Evolutionary conservation across 35 echinoderm and acorn worm genomes (phyloP), one percentile per base, ranked within the genome.

Genomic region (Lytechinus variegatus): DNA sequence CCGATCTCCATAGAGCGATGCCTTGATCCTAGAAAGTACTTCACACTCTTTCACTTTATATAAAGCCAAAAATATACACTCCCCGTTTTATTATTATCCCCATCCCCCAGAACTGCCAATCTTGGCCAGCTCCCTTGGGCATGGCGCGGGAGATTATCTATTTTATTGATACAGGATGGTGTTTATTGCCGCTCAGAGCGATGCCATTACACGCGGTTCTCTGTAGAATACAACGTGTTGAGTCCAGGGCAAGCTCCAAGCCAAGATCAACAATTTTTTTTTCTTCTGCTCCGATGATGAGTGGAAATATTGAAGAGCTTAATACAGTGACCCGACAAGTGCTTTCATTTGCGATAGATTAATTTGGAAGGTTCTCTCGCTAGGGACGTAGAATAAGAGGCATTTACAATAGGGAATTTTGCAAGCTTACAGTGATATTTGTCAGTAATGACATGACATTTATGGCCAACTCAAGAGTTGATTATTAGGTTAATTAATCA

Each of bases 401-500:
- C 66, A 79, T 24, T 4, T 79, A 79, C 66, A 79, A 27, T 24
- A 4, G 66, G 21, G 66, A 24, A 79, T 79, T 21, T 13, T 71
- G 5, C 5, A n/a, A 19, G 16, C 21, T 79, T 19, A 79, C 66
- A 0, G 6, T 79, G 16, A 79, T 79, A 79, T 79, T 79, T 79
- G 24, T 79, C 21, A 79, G 16, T 79, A 79, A 79, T 79, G 66
- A 79, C 66, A 79, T 79, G 66, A 79, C 66, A 79, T 79, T 79
- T 79, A 79, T 79, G 66, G 6, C 14, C 66, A 7, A 7, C 66
- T 79, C 21, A 6, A 79, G 66, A 79, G 16, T 79, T 79, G 16
- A 16, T 79, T 79, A 79, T 79, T 79, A 16, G 66, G 66, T n/a
- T 79, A 79, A 79, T 79, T 79, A 79, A 79, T 79, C 66, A 79